Conservation (phyloP, 2,797 vertebrate species). For the Pempheris klunzingeri region DNA sequence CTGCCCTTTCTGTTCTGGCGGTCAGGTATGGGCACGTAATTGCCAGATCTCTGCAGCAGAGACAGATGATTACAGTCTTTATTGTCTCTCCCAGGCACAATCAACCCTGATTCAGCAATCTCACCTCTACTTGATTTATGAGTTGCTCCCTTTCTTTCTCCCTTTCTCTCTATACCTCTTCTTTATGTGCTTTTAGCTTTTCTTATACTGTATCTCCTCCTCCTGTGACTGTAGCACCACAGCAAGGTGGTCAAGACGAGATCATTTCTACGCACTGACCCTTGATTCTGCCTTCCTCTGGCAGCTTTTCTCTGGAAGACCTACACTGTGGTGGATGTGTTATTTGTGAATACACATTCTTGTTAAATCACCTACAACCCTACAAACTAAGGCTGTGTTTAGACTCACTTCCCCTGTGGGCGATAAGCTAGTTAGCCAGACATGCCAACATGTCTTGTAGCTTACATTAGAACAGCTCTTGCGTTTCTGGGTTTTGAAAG, state of each 20-base stretch:
- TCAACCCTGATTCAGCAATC: conserved; percentile 90
- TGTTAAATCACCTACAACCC: not conserved
- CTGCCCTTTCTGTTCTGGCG: conserved; percentile 79
- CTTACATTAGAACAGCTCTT: not conserved
- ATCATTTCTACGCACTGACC: not conserved
- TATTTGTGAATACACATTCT: no score
- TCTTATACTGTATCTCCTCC: no score
- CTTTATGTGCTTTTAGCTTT: conserved; percentile 49
- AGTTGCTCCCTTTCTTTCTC: conserved; percentile 61
- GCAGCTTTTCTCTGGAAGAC: no score
- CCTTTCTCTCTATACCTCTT: conserved; percentile 46
- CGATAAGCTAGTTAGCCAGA: not conserved
- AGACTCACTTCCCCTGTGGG: not conserved
- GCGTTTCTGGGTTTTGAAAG: conserved; percentile 3
- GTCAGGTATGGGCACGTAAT: conserved; percentile 87
- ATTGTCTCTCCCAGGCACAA: conserved; percentile 91
- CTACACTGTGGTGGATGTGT: not conserved
- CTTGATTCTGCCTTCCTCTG: not conserved
- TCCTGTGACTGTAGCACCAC: not conserved
- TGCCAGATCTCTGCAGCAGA: conserved; percentile 85
- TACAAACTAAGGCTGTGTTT: not conserved
- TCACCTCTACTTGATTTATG: conserved; percentile 87
- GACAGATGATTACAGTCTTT: conserved; percentile 89
- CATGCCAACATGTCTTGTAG: not conserved
- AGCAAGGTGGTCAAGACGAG: conserved; percentile 13